These are phyloP conservation scores for Macrotus californicus DNA, from an alignment of 2,113 vertebrate species.

Conservation along the genomic window DNA sequence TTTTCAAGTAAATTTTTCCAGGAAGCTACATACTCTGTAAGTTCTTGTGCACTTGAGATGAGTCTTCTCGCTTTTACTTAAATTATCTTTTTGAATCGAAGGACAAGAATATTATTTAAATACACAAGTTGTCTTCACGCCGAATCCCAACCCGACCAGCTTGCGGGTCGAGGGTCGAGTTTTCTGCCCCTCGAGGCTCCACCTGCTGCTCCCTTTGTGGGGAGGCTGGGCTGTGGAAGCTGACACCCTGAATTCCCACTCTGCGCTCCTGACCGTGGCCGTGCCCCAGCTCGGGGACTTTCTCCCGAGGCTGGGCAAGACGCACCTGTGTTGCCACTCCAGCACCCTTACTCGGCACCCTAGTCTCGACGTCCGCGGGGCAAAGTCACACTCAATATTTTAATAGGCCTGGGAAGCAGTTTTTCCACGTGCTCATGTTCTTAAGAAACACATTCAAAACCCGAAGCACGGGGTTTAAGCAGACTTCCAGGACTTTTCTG, in stretches of 20 bases:
- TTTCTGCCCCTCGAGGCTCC: background rate
- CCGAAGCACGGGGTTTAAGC: accelerated
- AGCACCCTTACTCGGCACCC: background rate
- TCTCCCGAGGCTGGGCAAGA: background rate
- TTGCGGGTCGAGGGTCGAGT: accelerated
- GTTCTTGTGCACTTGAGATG: background rate
- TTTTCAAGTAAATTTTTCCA: background rate
- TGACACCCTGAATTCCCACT: background rate
- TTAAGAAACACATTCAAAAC: accelerated
- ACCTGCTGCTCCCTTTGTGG: background rate
- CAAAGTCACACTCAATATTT: background rate
- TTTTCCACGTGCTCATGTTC: accelerated
- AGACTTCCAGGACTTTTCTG: accelerated
- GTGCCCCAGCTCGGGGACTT: accelerated
- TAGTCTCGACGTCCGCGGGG: background rate
- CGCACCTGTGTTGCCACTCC: accelerated
- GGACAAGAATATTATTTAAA: background rate
- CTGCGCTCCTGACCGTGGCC: accelerated
- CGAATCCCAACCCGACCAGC: accelerated
- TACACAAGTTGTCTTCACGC: accelerated
- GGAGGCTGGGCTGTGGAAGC: background rate
- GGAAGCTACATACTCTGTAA: background rate
- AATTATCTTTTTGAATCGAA: background rate
- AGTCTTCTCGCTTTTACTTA: background rate
- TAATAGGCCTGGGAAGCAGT: background rate